phyloP scores from a whole-genome alignment of 1,140 invertebrate genomes.

The Diprion similis region DNA sequence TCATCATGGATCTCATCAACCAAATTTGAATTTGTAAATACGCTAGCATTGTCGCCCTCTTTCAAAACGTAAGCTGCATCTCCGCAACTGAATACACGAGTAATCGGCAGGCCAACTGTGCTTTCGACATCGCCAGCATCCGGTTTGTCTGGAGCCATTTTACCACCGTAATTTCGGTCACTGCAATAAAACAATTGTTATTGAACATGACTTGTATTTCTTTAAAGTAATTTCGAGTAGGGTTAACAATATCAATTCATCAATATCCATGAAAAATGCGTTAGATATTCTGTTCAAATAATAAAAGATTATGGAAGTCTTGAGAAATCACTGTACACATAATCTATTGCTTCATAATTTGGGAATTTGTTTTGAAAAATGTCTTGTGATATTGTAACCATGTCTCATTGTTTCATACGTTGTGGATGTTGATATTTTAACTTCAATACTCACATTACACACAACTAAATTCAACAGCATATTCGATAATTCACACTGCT shows the following conservation, averaged over 20 bases:
- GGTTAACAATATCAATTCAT: not conserved
- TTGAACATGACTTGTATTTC: not conserved
- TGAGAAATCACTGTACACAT: too few relatives aligned
- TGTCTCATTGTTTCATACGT: conserved; percentile 7
- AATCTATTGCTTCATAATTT: not conserved
- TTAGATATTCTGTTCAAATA: too few relatives aligned
- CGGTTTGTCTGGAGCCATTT: conserved; percentile 60
- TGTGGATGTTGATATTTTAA: too few relatives aligned
- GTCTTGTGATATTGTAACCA: conserved; percentile 5
- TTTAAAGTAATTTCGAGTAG: conserved; percentile 15
- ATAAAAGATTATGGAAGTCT: too few relatives aligned
- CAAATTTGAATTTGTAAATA: conserved; percentile 36
- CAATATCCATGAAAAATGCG: conserved; percentile 6
- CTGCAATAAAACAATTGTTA: conserved; percentile 37
- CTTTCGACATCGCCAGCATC: conserved; percentile 53
- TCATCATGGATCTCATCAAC: conserved; percentile 37
- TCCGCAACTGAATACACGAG: conserved; percentile 44
- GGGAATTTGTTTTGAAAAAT: not conserved
- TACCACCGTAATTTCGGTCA: conserved; percentile 40
- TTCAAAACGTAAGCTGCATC: conserved; percentile 42
- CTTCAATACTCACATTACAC: too few relatives aligned
- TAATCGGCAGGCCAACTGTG: conserved; percentile 40
- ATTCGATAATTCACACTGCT: too few relatives aligned
- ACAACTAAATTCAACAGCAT: too few relatives aligned
- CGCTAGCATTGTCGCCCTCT: conserved; percentile 42